Base-by-base conservation (phyloP, 2,797 vertebrate genomes). In the Crypturellus tataupa region DNA sequence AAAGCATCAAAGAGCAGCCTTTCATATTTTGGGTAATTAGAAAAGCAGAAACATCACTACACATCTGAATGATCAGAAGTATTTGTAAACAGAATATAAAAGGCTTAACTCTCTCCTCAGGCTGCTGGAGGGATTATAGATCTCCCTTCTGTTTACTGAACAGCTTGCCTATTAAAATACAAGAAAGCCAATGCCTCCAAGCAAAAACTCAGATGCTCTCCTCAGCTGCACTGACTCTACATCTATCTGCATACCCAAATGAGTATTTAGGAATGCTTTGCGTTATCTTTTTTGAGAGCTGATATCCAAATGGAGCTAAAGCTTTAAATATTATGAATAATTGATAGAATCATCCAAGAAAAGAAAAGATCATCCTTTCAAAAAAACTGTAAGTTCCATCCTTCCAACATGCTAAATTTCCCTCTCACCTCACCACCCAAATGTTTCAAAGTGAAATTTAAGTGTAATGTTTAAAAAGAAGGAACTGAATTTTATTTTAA, bases 101-200 rank as follows among this genome's bases (percentile, higher is more conserved):
- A 35, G 12, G 51, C 24, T 80, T 72, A 68, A 80, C 77, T 37
- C 19, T 23, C 39, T 78, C 75, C 35, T 56, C 65, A 87, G 67
- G 27, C 21, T 89, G 81, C 42, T 77, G 35, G 51, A 89, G 73
- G 83, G 79, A 93, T 67, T 89, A 19, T 1, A 70, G 39, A 88
- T 6, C 42, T 92, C 59, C 35, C 39, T 92, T 77, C 63, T 73
- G 49, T 81, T 94, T 85, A 80, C 27, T 64, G 80, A 94, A 67
- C 39, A 80, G 42, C 35, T 90, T 90, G 39, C n/a, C 42, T 90
- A 18, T 31, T 90, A 58, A 90, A 84, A 69, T 42, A 73, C 13
- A 40, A 60, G 53, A 86, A 82, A 86, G 44, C 7, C 29, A 80
- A 35, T n/a, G 42, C 64, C 68, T 94, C 70, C 86, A 71, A 90